Percentiles rank a stretch among this genome's conserved stretches.
Evolutionary conservation across 1,140 invertebrate species (phyloP).

Genomic region (Pseudomyrmex concolor): DNA sequence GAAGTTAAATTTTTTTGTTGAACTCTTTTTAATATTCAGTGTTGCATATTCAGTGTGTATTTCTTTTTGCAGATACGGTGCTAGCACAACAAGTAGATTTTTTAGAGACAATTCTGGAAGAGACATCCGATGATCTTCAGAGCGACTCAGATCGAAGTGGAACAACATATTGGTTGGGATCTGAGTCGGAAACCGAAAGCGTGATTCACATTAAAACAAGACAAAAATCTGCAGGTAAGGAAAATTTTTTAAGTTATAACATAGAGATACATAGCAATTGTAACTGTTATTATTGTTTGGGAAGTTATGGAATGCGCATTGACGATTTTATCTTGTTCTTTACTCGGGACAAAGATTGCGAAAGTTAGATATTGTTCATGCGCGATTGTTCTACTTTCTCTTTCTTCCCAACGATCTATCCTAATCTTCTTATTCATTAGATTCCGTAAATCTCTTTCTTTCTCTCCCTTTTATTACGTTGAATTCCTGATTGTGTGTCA

Average conservation of each 20-base stretch:
- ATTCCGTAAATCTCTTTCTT: background rate
- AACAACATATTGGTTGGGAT: conserved; percentile 86
- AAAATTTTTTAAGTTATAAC: background rate
- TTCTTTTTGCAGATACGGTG: conserved; percentile 84
- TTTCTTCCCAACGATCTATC: conserved; percentile 35
- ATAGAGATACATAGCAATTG: background rate
- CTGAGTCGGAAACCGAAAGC: conserved; percentile 88
- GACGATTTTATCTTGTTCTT: conserved; percentile 44
- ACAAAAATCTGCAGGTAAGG: conserved; percentile 78
- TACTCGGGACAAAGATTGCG: background rate
- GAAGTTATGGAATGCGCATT: background rate
- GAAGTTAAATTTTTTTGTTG: no score
- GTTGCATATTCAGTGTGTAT: background rate
- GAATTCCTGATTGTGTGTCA: conserved; percentile 15
- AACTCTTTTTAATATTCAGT: background rate
- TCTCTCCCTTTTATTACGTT: no score
- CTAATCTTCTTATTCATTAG: conserved; percentile 21
- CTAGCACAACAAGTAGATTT: conserved; percentile 86
- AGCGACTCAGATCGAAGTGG: conserved; percentile 88
- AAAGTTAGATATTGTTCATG: conserved; percentile 45
- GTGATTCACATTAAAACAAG: conserved; percentile 82
- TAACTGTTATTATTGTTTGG: background rate
- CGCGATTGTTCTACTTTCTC: conserved; percentile 61
- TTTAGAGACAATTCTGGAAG: conserved; percentile 91
- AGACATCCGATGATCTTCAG: conserved; percentile 91